Base-by-base conservation (phyloP, 2,113 vertebrate species). In the Stomatorhinus ivindoensis region DNA sequence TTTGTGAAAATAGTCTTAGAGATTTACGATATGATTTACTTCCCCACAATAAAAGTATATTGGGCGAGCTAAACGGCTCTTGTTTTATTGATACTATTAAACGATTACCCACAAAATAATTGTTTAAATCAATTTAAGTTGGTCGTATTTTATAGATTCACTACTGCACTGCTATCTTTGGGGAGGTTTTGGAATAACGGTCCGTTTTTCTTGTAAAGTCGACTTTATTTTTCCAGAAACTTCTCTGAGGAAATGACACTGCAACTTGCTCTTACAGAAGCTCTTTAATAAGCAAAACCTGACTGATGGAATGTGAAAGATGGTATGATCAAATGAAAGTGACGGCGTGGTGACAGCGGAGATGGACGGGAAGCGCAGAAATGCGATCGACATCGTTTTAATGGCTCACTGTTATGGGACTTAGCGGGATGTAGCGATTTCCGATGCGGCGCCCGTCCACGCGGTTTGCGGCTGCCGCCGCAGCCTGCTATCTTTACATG, bases 341-440 rank as follows among this genome's bases (percentile, higher is more conserved):
- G 15, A 19, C 15, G 5, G 17, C 73, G 2, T 15, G 15, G 35
- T 42, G 35, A 80, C 73, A 94, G 95, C 92, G 89, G 87, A 91
- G 92, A 94, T 93, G 92, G 93, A 95, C 93, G 93, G n/a, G 10
- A 27, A 69, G 24, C 53, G 53, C 53, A 19, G 55, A 61, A 61
- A 61, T 89, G 89, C 13, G 48, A 89, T n/a, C 93, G 91, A 93
- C 93, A 92, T 91, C 94, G 89, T 92, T 94, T 94, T 94, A 95
- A 93, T 92, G 91, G 87, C 87, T 83, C 85, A 90, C 92, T 92
- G 91, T 93, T 93, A 90, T 69, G 86, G 88, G 82, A 93, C 1
- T 5, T 89, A 73, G 90, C 86, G 91, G 91, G 89, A 84, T 91
- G 93, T 93, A 93, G 91, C 91, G 92, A 94, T 93, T 90, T 92